Evolutionary conservation across 2,797 vertebrate genomes (phyloP).

Genomic region (Oryzias sinensis): DNA sequence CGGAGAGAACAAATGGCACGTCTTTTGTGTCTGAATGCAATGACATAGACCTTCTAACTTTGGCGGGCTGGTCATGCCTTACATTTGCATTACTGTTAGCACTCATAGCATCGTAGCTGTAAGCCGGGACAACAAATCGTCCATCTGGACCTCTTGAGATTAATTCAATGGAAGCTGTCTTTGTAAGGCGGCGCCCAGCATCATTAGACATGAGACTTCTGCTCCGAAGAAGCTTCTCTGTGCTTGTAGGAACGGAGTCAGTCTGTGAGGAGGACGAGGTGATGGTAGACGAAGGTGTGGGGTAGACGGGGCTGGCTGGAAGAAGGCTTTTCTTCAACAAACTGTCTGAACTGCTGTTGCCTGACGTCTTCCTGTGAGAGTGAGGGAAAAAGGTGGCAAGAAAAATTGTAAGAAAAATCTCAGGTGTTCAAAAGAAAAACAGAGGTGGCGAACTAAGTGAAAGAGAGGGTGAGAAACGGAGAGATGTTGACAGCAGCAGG

Average conservation of each 20-base stretch:
- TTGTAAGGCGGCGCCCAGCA: slow-evolving; percentile 63
- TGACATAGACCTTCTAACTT: slow-evolving; percentile 64
- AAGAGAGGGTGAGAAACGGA: slow-evolving; percentile 37
- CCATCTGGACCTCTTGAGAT: slow-evolving; percentile 91
- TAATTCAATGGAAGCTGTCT: slow-evolving; percentile 78
- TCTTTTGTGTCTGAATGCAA: slow-evolving; percentile 60
- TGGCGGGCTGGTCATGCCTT: slow-evolving; percentile 22
- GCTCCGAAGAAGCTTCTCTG: slow-evolving; percentile 43
- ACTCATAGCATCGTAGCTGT: slow-evolving; percentile 33
- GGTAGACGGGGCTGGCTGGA: slow-evolving; percentile 68
- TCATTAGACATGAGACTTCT: slow-evolving; percentile 42
- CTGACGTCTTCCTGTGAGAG: slow-evolving; percentile 64
- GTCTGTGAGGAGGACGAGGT: slow-evolving; percentile 66
- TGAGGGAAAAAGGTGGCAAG: slow-evolving; percentile 11
- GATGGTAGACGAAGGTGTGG: slow-evolving; percentile 65
- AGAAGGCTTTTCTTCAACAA: slow-evolving; percentile 87
- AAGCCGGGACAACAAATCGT: slow-evolving; percentile 77
- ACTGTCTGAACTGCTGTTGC: slow-evolving; percentile 85
- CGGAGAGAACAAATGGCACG: slow-evolving; percentile 75
- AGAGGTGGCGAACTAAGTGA: slow-evolving; percentile 38
- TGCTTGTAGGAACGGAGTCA: slow-evolving; percentile 66
- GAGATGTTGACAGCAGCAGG: slow-evolving; percentile 20
- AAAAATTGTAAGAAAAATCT: slow-evolving; percentile 46
- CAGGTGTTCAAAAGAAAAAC: slow-evolving; percentile 35
- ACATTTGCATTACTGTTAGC: slow-evolving; percentile 40